Percentiles rank a stretch among this genome's conserved stretches.
phyloP scores from a whole-genome alignment of 2,797 vertebrate genomes.

The Enoplosus armatus region DNA sequence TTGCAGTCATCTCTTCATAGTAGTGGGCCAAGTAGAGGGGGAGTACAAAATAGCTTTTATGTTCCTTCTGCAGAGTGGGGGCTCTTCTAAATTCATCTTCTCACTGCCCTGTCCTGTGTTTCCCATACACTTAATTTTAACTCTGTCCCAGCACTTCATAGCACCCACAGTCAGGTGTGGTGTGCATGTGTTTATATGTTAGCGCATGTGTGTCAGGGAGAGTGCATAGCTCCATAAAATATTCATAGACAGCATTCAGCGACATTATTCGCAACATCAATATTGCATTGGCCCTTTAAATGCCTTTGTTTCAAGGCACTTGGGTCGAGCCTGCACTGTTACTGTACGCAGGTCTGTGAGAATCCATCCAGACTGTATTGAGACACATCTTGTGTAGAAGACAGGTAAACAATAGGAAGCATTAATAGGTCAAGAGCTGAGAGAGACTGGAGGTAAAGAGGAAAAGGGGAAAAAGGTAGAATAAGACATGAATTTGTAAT shows the following conservation, averaged over 20 bases:
- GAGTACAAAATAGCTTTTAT: constrained; percentile 17
- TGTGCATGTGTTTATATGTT: constrained; percentile 35
- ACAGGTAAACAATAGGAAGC: constrained; percentile 48
- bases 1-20: constrained; percentile 25
- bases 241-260: constrained; percentile 89
- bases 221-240: constrained; percentile 78
- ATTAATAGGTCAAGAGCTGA: constrained; percentile 35
- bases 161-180: constrained; percentile 40
- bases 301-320: constrained; percentile 86
- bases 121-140: constrained; percentile 35
- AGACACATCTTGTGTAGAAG: constrained; percentile 37
- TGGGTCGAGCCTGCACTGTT: constrained; percentile 70
- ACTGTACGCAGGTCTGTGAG: constrained; percentile 71
- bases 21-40: constrained; percentile 1
- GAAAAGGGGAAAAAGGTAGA: background rate
- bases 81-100: constrained; percentile 35
- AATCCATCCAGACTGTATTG: constrained; percentile 47
- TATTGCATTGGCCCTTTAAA: constrained; percentile 90
- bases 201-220: constrained; percentile 54
- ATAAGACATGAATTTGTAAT: constrained; percentile 8
- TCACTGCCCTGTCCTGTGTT: constrained; percentile 17
- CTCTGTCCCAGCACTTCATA: constrained; percentile 29
- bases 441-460: constrained; percentile 3
- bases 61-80: constrained; percentile 18
- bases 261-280: constrained; percentile 91